Conservation (phyloP, 2,888 invertebrate species). For the Meta bourneti region DNA sequence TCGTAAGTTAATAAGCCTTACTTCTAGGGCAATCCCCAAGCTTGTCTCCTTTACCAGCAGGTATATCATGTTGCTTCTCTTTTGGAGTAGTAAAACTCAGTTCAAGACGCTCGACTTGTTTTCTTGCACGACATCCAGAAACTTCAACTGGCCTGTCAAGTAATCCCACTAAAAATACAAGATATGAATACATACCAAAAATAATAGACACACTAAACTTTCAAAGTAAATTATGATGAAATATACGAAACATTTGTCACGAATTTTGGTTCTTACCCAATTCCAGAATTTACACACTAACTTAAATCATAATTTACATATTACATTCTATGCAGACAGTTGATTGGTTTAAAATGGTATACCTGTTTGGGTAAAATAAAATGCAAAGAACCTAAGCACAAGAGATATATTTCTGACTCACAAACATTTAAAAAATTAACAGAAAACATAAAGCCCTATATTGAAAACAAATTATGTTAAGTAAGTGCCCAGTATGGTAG, state of each 20-base stretch:
- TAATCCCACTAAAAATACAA: constrained; percentile 79
- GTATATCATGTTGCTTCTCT: constrained; percentile 80
- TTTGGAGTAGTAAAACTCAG: constrained; percentile 77
- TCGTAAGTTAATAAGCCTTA: constrained; percentile 79
- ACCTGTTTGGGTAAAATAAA: too few species aligned
- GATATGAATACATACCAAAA: not conserved
- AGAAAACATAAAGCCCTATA: too few species aligned
- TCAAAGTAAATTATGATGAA: not conserved
- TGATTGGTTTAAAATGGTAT: too few species aligned
- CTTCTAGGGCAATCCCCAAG: constrained; percentile 87
- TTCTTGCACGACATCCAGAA: constrained; percentile 80
- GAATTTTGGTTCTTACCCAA: not conserved
- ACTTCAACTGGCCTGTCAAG: constrained; percentile 81
- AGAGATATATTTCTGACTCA: too few species aligned
- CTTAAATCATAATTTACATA: not conserved
- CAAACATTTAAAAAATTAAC: too few species aligned
- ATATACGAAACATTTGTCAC: not conserved
- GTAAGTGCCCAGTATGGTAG: too few species aligned
- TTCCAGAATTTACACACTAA: not conserved
- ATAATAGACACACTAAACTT: not conserved
- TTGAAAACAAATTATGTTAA: too few species aligned
- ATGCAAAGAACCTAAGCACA: too few species aligned
- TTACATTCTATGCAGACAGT: too few species aligned
- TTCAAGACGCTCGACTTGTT: constrained; percentile 81
- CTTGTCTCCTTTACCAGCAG: constrained; percentile 84